phyloP scores from a whole-genome alignment of 2,113 vertebrate species.

The Indicator indicator region DNA sequence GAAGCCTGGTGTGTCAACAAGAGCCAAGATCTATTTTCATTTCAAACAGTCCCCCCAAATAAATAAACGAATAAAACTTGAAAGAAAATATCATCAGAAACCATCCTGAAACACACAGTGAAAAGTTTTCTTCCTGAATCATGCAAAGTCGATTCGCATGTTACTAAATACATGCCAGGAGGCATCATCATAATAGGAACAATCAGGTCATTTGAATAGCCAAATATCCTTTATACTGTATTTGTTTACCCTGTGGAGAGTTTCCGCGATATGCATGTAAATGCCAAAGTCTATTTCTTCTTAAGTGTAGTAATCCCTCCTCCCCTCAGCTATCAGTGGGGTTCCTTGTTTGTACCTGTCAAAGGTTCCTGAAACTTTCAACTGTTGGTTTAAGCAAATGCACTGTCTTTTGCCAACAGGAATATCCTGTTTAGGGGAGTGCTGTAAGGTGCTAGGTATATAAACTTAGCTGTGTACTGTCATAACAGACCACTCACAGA shows the following conservation, averaged over 20 bases:
- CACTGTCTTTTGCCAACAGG: slow-evolving; percentile 71
- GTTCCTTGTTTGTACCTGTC: slow-evolving; percentile 78
- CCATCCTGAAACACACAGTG: neutral
- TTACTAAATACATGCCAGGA: slow-evolving; percentile 20
- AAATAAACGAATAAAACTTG: neutral
- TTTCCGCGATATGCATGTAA: slow-evolving; percentile 35
- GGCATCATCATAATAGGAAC: slow-evolving; percentile 46
- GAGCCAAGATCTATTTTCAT: neutral
- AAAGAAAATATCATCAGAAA: slow-evolving; percentile 1
- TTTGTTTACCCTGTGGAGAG: slow-evolving; percentile 49
- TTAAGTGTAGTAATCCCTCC: slow-evolving; percentile 10
- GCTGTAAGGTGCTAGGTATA: slow-evolving; percentile 70
- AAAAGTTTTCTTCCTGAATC: slow-evolving; percentile 18
- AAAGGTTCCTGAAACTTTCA: slow-evolving; percentile 67
- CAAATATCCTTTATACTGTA: slow-evolving; percentile 34
- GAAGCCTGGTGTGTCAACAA: neutral
- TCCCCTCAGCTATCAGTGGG: slow-evolving; percentile 27
- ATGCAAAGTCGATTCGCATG: neutral
- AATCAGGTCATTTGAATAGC: slow-evolving; percentile 52
- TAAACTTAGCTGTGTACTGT: slow-evolving; percentile 63
- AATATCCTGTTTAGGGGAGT: slow-evolving; percentile 78
- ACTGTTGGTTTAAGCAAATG: slow-evolving; percentile 79
- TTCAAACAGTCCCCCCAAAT: neutral
- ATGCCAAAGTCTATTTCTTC: slow-evolving; percentile 60
- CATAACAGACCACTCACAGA: slow-evolving; percentile 14